Evolutionary conservation across 2,113 vertebrate species (phyloP), one percentile per base, ranked within the genome.

Genomic region (Fulmarus glacialis): DNA sequence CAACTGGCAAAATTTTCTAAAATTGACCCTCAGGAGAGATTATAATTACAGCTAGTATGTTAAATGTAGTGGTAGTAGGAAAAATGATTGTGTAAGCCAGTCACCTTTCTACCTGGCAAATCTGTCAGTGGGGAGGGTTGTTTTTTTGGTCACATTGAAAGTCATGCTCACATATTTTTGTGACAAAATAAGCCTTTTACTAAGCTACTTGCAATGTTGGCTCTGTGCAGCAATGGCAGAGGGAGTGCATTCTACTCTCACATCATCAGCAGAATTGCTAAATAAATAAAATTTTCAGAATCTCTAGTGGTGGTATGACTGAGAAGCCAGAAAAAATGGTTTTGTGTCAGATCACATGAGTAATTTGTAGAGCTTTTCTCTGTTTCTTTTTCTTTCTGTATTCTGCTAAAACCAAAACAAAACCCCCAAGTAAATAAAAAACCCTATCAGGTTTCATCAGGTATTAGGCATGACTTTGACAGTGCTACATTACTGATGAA

Each of bases 111-210:
- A 90, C 85, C 40, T 90, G 79, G 67, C 47, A 43, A 50, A 52
- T 73, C 50, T 82, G 18, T 55, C 6, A 2, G 15, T 52, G n/a
- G 12, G 68, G 17, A 74, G 60, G 20, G 4, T 43, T 80, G 62
- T 19, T 5, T 19, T 52, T 72, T 87, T 83, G 72, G 48, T 86
- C 50, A 67, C 62, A 32, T 8, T 87, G 43, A 73, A 70, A 86
- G 45, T 77, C 62, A 48, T 19, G 48, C 48, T 90, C 16, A 20
- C 43, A 17, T 85, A 64, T 80, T 96, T 96, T 70, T 77, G 30
- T 91, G 80, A 89, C 87, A 50, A 78, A 95, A 92, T 66, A 83
- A 81, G 53, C 53, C 53, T 90, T 95, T 94, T 68, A 47, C 30
- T 86, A 86, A 88, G n/a, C 53, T 66, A 11, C 40, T 45, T 64